phyloP scores from a whole-genome alignment of 2,888 invertebrate species.

The Idaea biselata region DNA sequence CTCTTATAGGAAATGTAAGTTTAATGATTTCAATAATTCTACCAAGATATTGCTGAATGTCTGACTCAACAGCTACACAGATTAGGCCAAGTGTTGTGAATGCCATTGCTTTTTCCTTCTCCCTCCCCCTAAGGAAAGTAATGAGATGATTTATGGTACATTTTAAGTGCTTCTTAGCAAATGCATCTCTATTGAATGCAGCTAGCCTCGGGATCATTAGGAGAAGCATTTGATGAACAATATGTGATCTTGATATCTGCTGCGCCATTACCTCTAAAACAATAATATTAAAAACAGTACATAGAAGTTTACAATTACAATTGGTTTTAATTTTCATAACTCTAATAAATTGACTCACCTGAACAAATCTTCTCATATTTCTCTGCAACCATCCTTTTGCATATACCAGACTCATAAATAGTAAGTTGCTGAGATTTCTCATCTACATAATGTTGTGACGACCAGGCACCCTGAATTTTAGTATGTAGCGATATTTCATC shows the following conservation, averaged over 20 bases:
- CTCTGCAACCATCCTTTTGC: conserved; percentile 90
- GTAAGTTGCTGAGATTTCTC: conserved; percentile 60
- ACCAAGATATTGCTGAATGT: conserved; percentile 88
- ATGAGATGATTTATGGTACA: conserved; percentile 90
- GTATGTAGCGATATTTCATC: conserved; percentile 78
- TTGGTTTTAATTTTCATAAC: not conserved
- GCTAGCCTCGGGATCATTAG: conserved; percentile 94
- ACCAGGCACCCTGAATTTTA: conserved; percentile 62
- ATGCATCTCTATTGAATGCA: conserved; percentile 92
- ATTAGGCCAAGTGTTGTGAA: conserved; percentile 96
- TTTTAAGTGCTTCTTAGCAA: conserved; percentile 87
- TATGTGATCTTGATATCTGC: conserved; percentile 86
- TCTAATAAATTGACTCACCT: conserved; percentile 45
- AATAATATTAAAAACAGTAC: conserved; percentile 1
- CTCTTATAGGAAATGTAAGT: conserved; percentile 86
- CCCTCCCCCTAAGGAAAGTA: conserved; percentile 87
- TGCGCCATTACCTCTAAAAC: conserved; percentile 89
- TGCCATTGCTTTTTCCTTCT: conserved; percentile 92
- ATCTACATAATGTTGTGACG: conserved; percentile 50
- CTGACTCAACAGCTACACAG: conserved; percentile 91
- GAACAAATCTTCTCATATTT: conserved; percentile 90
- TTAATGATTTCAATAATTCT: conserved; percentile 92
- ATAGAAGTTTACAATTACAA: not conserved
- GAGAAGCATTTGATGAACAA: conserved; percentile 93
- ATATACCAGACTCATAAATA: conserved; percentile 90